phyloP scores from a whole-genome alignment of 2,113 vertebrate species.

The Perca schrenkii region DNA sequence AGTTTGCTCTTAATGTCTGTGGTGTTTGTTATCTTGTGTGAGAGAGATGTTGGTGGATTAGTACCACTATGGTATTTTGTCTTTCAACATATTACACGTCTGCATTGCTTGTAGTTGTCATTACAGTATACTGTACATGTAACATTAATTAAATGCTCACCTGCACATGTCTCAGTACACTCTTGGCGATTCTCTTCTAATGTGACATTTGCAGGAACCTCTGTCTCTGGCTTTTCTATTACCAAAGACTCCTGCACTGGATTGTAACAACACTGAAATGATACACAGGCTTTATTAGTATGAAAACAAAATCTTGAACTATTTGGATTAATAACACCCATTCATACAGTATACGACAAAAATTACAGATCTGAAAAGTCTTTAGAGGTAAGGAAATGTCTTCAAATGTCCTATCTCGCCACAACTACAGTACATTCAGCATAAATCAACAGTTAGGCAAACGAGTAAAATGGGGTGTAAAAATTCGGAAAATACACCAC shows the following conservation, averaged over 20 bases:
- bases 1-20: neutral
- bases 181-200: constrained; percentile 9
- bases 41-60: neutral
- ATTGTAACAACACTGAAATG: constrained; percentile 19
- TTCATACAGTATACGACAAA: neutral
- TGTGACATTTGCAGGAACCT: neutral
- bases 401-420: neutral
- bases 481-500: neutral
- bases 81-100: neutral
- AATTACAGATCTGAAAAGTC: neutral
- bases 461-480: neutral
- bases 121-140: neutral
- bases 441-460: neutral
- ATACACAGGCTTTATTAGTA: neutral
- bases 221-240: neutral
- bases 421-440: neutral
- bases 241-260: constrained; percentile 1
- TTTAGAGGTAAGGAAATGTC: neutral
- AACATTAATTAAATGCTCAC: constrained; percentile 14
- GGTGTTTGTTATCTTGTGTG: neutral
- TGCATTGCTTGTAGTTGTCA: neutral
- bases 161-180: constrained; percentile 10
- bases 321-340: neutral
- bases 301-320: neutral
- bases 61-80: rapidly evolving